phyloP scores from a whole-genome alignment of 2,113 vertebrate species.

The Acanthisitta chloris region DNA sequence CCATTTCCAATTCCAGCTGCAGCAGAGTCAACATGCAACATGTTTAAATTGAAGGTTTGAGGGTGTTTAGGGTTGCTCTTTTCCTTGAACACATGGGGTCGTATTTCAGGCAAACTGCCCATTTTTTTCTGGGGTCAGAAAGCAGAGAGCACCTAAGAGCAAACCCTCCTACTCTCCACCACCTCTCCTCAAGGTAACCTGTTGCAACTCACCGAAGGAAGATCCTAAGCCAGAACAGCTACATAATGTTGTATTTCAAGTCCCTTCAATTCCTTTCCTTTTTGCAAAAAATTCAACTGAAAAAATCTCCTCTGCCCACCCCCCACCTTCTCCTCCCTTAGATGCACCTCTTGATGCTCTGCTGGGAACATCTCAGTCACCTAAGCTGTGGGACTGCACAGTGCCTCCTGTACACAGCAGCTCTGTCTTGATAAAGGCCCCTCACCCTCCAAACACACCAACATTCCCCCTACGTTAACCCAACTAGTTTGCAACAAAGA shows the following conservation, averaged over 20 bases:
- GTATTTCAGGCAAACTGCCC: neutral
- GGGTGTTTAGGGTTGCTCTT: neutral
- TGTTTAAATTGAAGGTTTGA: neutral
- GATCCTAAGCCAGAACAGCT: neutral
- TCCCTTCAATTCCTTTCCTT: neutral
- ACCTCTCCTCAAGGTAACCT: neutral
- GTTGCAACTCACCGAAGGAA: neutral
- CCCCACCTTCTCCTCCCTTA: accelerated
- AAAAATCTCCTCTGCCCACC: neutral
- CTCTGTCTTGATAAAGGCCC: too few relatives aligned
- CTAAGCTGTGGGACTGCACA: neutral
- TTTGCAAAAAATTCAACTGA: neutral
- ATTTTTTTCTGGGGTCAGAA: neutral
- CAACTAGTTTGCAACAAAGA: neutral
- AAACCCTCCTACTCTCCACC: neutral
- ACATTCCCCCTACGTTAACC: neutral
- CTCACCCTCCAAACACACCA: neutral
- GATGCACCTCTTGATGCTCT: neutral
- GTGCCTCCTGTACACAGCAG: neutral
- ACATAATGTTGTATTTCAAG: accelerated
- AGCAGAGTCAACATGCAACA: neutral
- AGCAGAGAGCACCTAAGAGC: accelerated
- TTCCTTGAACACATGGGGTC: neutral
- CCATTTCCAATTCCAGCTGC: neutral
- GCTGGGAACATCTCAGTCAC: neutral